Percentiles rank a stretch among this genome's conserved stretches.
Conservation (phyloP, 2,113 vertebrate species). For the Polypterus bichir region DNA sequence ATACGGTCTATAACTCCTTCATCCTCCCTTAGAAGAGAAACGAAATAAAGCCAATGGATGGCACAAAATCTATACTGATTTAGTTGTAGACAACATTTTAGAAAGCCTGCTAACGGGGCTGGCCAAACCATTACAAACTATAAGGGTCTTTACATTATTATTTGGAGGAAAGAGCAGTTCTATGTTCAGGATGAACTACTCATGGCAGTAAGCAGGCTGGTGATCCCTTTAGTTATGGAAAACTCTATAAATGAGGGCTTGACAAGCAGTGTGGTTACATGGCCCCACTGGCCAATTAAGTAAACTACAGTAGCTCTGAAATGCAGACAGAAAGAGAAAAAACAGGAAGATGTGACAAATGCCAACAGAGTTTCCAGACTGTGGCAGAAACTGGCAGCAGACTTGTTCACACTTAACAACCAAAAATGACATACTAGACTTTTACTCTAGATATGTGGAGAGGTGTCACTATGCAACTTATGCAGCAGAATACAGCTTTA, state of each 20-base stretch:
- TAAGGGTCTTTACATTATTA: conserved; percentile 1
- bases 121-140: conserved; percentile 1
- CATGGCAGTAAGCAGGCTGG: conserved; percentile 1
- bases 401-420: too few relatives aligned
- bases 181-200: conserved; percentile 14
- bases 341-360: too few relatives aligned
- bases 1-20: conserved; percentile 10
- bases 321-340: not conserved
- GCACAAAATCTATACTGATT: conserved; percentile 14
- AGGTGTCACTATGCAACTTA: too few relatives aligned
- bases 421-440: too few relatives aligned
- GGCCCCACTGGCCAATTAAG: conserved; percentile 13
- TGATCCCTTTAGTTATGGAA: conserved; percentile 5
- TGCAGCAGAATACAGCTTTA: too few relatives aligned
- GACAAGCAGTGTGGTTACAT: conserved; percentile 13
- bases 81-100: not conserved
- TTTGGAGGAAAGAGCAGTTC: not conserved
- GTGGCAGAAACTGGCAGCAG: too few relatives aligned
- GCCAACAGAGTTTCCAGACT: too few relatives aligned
- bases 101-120: conserved; percentile 8
- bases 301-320: conserved; percentile 11
- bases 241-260: not conserved
- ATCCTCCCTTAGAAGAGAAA: not conserved
- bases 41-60: conserved; percentile 2
- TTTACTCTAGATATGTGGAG: too few relatives aligned